These are phyloP conservation scores for Bombus balteatus DNA, from an alignment of 1,140 invertebrate genomes.

Conservation along the genomic window DNA sequence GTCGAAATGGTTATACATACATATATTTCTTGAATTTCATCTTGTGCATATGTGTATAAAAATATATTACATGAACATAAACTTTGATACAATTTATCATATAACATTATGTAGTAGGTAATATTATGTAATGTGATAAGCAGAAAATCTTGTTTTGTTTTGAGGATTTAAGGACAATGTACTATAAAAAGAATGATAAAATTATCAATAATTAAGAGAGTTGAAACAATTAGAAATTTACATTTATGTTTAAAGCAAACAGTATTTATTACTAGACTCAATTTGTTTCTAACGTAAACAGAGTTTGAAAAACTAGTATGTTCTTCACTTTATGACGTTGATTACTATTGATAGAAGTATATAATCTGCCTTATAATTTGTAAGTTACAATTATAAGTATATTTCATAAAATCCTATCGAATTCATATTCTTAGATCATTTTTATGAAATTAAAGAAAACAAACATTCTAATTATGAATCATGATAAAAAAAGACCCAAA, in stretches of 20 bases:
- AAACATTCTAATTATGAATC: slow-evolving; percentile 2
- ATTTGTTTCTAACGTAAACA: neutral
- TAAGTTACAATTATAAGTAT: slow-evolving; percentile 11
- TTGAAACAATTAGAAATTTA: slow-evolving; percentile 16
- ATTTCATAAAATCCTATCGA: neutral
- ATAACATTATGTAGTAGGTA: neutral
- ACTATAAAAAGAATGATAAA: slow-evolving; percentile 2
- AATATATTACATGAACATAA: neutral
- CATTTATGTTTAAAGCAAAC: neutral
- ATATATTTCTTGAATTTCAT: neutral
- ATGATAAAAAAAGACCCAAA: neutral
- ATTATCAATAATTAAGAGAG: neutral
- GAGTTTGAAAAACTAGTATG: neutral
- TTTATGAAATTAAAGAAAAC: neutral
- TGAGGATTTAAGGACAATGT: neutral
- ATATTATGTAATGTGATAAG: neutral
- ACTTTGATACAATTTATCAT: slow-evolving; percentile 6
- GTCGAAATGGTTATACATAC: neutral
- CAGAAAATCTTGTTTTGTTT: neutral
- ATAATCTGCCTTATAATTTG: slow-evolving; percentile 15
- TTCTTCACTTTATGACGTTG: neutral
- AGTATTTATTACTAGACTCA: slow-evolving; percentile 8
- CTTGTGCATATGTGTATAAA: neutral
- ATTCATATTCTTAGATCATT: slow-evolving; percentile 2
- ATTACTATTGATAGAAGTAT: neutral